phyloP scores from a whole-genome alignment of 2,113 vertebrate species.

The Melierax canorus region DNA sequence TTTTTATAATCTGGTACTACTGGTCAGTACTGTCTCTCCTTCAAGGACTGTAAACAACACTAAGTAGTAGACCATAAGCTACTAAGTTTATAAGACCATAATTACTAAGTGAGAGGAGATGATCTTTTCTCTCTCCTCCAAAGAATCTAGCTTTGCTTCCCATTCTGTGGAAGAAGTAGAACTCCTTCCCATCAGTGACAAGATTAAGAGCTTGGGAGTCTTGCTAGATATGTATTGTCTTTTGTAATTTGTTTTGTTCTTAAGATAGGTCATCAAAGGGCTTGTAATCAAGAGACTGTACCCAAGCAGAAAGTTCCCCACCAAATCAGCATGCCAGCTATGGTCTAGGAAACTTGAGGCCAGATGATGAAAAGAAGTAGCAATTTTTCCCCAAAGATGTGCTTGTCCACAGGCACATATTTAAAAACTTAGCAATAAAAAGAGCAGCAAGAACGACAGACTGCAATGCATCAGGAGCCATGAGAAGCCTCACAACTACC shows the following conservation, averaged over 20 bases:
- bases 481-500: not conserved
- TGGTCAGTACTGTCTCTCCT: not conserved
- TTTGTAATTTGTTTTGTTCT: not conserved
- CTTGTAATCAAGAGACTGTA: not conserved
- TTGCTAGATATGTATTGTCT: not conserved
- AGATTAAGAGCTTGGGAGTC: not conserved
- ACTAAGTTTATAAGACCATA: not conserved
- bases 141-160: not conserved
- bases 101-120: not conserved
- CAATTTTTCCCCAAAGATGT: not conserved
- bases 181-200: not conserved
- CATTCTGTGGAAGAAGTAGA: not conserved
- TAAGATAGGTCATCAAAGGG: not conserved
- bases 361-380: not conserved
- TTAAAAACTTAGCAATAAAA: not conserved
- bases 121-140: not conserved
- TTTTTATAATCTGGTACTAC: not conserved
- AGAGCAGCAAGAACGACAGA: not conserved
- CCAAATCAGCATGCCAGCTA: not conserved
- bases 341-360: not conserved
- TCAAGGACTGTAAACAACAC: not conserved
- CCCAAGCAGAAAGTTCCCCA: not conserved
- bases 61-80: not conserved
- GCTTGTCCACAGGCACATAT: not conserved
- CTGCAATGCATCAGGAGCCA: not conserved